Evolutionary conservation across 2,797 vertebrate genomes (phyloP).

Genomic region (Cuniculus paca): DNA sequence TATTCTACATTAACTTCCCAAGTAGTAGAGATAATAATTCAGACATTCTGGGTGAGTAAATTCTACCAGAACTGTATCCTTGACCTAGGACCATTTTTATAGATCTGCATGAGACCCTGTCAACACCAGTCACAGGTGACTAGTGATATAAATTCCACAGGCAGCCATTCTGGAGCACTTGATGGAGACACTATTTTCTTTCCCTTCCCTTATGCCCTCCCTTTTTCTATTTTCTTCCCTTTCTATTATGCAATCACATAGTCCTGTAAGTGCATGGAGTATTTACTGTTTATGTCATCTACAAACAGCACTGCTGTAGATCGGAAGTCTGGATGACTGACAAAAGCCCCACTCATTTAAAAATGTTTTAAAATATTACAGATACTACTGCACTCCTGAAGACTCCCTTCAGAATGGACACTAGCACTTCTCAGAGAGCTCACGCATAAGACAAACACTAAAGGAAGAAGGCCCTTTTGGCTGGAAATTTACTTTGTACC

Average conservation of each 20-base stretch:
- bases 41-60: not conserved
- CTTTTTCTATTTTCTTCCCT: not conserved
- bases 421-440: not conserved
- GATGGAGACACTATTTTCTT: not conserved
- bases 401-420: not conserved
- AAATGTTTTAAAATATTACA: not conserved
- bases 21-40: not conserved
- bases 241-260: not conserved
- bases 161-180: not conserved
- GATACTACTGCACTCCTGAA: not conserved
- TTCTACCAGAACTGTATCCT: not conserved
- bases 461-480: not conserved
- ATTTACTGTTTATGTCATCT: not conserved
- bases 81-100: not conserved
- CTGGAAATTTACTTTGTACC: not conserved
- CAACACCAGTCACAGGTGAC: not conserved
- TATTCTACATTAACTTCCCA: not conserved
- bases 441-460: not conserved
- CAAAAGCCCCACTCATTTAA: not conserved
- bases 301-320: not conserved
- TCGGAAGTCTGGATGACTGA: not conserved
- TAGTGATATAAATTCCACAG: not conserved
- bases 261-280: not conserved
- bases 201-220: not conserved
- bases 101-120: not conserved